Evolutionary conservation across 2,888 invertebrate genomes (phyloP), one percentile per base, ranked within the genome.

Genomic region (Stegana nigrithorax): DNA sequence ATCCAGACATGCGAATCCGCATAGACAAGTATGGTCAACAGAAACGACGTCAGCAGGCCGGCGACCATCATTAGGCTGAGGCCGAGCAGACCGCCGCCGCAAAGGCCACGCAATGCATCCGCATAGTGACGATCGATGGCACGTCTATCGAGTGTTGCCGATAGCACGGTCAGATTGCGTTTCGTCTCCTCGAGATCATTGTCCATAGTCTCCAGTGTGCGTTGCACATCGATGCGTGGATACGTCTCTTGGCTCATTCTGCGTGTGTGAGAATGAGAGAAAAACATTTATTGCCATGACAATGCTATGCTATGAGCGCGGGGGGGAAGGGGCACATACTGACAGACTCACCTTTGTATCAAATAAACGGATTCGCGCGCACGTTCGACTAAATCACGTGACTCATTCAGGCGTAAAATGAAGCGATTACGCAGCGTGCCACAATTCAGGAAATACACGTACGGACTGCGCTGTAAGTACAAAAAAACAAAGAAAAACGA

Each of bases 1-100:
- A 97, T 96, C 97, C 97, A 97, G 26, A 96, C 96, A 83, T 97
- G 96, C 6, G 96, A 97, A 83, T 97, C 96, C 62, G 97, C 92
- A 88, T 96, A 94, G 56, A 97, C 96, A 45, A 97, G 90, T 60
- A 96, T 91, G 0, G 97, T 96, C 85, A 97, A 92, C 73, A 96
- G 89, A 72, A 97, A 89, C 23, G 97, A 96, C 58, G 96, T 93
- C 26, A 93, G 89, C 29, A 94, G 88, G 19, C 95, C 92, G n/a
- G 96, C 95, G 59, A 93, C 87, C 84, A 97, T 89, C 89, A 97
- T 94, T 63, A 97, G 90, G 12, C 93, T 92, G 58, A 95, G 86
- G 45, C 95, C 96, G 84, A 91, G 89, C 86, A 96, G 84, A 39
- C 94, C 93, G 12, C 92, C 91, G 75, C 93, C 92, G 84, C 97